A percentile compares a stretch with the other conserved stretches of the same genome.
Conservation (phyloP, 2,797 vertebrate genomes). For the Hylomyscus alleni region DNA sequence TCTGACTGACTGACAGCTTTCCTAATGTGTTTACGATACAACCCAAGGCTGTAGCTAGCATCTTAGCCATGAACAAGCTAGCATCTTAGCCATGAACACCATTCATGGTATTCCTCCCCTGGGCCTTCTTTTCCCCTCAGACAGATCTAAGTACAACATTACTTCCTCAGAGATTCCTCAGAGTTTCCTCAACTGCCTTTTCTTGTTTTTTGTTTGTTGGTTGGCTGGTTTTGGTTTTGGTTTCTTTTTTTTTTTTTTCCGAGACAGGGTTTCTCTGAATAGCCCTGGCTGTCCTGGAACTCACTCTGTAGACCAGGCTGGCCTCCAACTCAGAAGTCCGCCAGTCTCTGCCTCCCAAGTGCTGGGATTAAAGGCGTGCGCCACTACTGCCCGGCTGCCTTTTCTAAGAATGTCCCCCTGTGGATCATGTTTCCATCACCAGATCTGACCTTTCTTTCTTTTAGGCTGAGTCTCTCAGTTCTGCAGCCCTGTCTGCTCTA, state of each 20-base stretch:
- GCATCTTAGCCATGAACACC: not conserved
- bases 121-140: not conserved
- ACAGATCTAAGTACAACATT: not conserved
- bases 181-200: not conserved
- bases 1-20: not conserved
- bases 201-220: not conserved
- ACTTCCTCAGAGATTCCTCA: not conserved
- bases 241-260: no score
- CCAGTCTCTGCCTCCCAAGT: no score
- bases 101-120: not conserved
- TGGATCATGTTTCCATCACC: not conserved
- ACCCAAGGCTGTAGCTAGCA: not conserved
- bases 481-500: not conserved
- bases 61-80: not conserved
- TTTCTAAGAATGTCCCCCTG: not conserved
- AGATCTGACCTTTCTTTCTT: not conserved
- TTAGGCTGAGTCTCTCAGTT: not conserved
- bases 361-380: no score
- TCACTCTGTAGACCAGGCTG: no score
- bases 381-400: not conserved
- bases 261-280: no score
- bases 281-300: no score
- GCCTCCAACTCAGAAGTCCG: no score
- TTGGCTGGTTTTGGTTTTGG: no score
- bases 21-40: not conserved